Percentiles rank a stretch among this genome's conserved stretches.
Conservation (phyloP, 92 coral and sea anemone genomes). For the Pocillopora meandrina region DNA sequence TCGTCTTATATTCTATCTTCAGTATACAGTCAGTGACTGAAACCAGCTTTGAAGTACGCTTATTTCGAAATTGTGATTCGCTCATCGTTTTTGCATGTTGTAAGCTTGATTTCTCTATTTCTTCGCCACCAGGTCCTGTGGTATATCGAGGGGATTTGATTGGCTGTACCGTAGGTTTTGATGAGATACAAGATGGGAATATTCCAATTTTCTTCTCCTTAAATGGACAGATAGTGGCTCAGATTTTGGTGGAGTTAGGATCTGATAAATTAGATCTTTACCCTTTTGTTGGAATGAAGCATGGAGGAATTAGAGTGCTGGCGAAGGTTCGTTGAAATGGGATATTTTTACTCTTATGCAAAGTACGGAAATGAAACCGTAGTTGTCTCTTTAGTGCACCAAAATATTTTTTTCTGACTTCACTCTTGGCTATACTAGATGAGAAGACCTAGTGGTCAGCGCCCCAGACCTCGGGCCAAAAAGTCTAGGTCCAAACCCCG, state of each 20-base stretch:
- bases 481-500: too few relatives aligned
- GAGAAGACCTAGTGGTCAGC: too few relatives aligned
- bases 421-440: too few relatives aligned
- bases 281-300: conserved; percentile 47
- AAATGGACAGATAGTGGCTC: conserved; percentile 30
- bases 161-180: conserved; percentile 40
- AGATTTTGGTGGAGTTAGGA: conserved; percentile 14
- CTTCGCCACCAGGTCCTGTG: conserved; percentile 25
- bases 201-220: conserved; percentile 44
- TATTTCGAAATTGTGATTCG: too few relatives aligned
- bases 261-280: conserved; percentile 18
- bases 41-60: too few relatives aligned
- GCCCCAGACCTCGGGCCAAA: too few relatives aligned
- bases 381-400: neutral
- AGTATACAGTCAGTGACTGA: too few relatives aligned
- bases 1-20: too few relatives aligned
- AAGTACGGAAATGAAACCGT: neutral
- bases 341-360: neutral
- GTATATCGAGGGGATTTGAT: conserved; percentile 56
- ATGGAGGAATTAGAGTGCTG: conserved; percentile 41
- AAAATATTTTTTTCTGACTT: too few relatives aligned
- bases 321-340: conserved; percentile 33
- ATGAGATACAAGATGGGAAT: conserved; percentile 22
- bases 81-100: neutral
- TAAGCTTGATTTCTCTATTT: neutral